Conservation (phyloP, 2,113 vertebrate species). For the Mirza zaza region DNA sequence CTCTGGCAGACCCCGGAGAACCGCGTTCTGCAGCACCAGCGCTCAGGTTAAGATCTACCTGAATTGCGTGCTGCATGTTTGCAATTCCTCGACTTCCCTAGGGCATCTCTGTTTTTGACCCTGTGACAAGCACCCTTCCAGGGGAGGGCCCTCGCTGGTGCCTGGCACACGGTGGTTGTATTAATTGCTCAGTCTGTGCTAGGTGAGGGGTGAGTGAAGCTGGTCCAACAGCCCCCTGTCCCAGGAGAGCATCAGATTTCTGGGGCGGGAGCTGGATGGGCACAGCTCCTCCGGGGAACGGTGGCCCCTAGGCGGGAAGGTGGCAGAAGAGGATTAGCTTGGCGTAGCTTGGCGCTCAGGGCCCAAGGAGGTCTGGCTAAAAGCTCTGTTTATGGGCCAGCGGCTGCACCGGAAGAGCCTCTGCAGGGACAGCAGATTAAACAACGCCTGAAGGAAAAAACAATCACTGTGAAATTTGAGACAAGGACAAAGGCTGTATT, state of each 20-base stretch:
- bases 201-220: not conserved
- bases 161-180: not conserved
- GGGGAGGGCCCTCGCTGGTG: not conserved
- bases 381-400: not conserved
- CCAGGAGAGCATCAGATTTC: not conserved
- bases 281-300: rapidly evolving
- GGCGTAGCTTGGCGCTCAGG: not conserved
- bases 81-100: rapidly evolving
- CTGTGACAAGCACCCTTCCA: not conserved
- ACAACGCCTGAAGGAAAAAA: not conserved
- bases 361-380: not conserved
- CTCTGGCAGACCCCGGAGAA: not conserved
- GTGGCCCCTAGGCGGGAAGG: rapidly evolving
- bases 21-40: not conserved
- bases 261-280: not conserved
- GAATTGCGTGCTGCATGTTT: too few relatives aligned
- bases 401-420: not conserved
- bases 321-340: not conserved
- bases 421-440: not conserved
- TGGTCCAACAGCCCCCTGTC: not conserved
- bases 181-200: not conserved
- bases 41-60: not conserved
- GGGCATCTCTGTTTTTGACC: not conserved
- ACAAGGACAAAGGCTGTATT: not conserved
- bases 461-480: constrained; percentile 12